phyloP scores from a whole-genome alignment of 2,113 vertebrate genomes.

The Misgurnus mizolepis region DNA sequence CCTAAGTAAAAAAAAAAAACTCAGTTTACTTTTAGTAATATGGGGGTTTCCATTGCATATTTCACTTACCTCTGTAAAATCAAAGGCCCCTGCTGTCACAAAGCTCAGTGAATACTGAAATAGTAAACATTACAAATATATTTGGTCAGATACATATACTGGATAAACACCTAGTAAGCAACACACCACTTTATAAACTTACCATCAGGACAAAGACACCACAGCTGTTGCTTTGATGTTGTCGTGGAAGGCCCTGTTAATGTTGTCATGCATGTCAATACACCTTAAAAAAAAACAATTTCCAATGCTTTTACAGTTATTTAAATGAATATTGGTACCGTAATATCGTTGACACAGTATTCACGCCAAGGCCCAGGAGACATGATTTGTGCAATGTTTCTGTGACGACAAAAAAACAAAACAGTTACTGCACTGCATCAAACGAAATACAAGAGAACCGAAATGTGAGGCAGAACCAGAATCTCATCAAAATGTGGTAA shows the following conservation, averaged over 20 bases:
- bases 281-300: neutral
- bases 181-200: neutral
- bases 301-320: neutral
- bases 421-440: neutral
- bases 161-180: neutral
- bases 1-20: neutral
- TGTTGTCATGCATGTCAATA: neutral
- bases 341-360: neutral
- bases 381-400: neutral
- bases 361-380: constrained; percentile 4
- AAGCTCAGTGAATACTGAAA: constrained; percentile 7
- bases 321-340: neutral
- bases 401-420: neutral
- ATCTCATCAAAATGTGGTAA: no score
- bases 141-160: neutral
- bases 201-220: constrained; percentile 12
- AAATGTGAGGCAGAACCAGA: no score
- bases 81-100: neutral
- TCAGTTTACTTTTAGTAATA: neutral
- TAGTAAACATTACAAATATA: constrained; percentile 6
- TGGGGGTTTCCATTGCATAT: neutral
- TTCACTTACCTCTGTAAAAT: constrained; percentile 14
- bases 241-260: neutral
- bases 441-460: neutral
- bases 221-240: constrained; percentile 4